Evolutionary conservation across 2,113 vertebrate genomes (phyloP), one percentile per base, ranked within the genome.

Genomic region (Euleptes europaea): DNA sequence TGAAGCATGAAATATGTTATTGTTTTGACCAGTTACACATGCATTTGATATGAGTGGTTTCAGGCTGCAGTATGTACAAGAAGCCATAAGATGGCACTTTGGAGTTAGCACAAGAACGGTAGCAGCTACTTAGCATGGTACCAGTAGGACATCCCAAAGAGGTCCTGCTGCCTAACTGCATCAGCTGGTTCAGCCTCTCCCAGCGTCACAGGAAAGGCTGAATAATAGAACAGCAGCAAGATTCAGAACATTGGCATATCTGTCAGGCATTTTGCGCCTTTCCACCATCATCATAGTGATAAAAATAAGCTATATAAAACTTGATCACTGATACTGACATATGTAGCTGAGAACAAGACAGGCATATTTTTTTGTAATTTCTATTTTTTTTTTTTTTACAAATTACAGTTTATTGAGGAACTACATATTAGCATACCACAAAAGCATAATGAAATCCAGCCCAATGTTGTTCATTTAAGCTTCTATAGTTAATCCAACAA

Each of bases 11-110:
- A 28, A 28, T 23, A 63, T 63, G 60, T 57, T 57, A 57, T 57
- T 23, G 78, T 44, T 66, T 44, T 26, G 5, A 7, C 44, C 31
- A 14, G 19, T 80, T 51, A 70, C 31, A 23, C 21, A 60, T 5
- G 15, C 21, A 63, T 47, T 11, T 26, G 23, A 35, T 15, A 33
- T 17, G 40, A 8, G 10, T 31, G 42, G 13, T 79, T 85, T 7
- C 15, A 44, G 9, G 38, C 40, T 85, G 76, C 40, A 85, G 51
- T 79, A 42, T 72, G 38, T 9, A 23, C 5, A 47, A 4, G n/a
- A 63, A 79, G 31, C 67, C 84, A 79, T 72, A 23, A 79, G 84
- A 38, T 85, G 84, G 84, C 84, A 72, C 67, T 79, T 71, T 31
- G n/a, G 23, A 63, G 54, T 79, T 63, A 79, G 67, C 51, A 33